phyloP scores from a whole-genome alignment of 2,797 vertebrate species.

The Hydrolagus colliei region DNA sequence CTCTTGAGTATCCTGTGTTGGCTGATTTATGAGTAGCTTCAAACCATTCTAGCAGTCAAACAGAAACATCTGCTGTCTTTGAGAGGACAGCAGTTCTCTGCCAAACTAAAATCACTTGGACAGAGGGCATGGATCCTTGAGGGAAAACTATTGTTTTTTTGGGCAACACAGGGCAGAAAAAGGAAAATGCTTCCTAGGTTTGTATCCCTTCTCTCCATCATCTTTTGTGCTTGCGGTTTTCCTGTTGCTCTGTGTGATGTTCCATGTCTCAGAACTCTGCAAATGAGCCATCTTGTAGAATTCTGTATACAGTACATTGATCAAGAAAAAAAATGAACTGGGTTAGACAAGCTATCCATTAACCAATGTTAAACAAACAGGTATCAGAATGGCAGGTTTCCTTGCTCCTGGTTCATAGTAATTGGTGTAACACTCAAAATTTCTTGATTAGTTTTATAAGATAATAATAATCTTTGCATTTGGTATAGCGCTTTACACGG shows the following conservation, averaged over 20 bases:
- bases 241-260: neutral
- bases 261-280: neutral
- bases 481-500: no score
- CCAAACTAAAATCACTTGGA: slow-evolving; percentile 23
- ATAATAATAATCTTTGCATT: neutral
- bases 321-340: slow-evolving; percentile 5
- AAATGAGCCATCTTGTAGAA: neutral
- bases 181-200: neutral
- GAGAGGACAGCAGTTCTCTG: slow-evolving; percentile 14
- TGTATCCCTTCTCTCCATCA: neutral
- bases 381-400: neutral
- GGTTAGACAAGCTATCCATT: neutral
- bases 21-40: slow-evolving; percentile 28
- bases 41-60: slow-evolving; percentile 25
- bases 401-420: neutral
- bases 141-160: slow-evolving; percentile 10
- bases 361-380: neutral
- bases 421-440: neutral
- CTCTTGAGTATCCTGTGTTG: slow-evolving; percentile 26
- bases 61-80: slow-evolving; percentile 29
- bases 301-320: neutral
- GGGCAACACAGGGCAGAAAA: neutral
- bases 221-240: slow-evolving; percentile 4
- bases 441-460: neutral
- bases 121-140: slow-evolving; percentile 9